A percentile compares a stretch with the other conserved stretches of the same genome.
Conservation (phyloP, 2,113 vertebrate genomes). For the Chlorodrepanis virens region DNA sequence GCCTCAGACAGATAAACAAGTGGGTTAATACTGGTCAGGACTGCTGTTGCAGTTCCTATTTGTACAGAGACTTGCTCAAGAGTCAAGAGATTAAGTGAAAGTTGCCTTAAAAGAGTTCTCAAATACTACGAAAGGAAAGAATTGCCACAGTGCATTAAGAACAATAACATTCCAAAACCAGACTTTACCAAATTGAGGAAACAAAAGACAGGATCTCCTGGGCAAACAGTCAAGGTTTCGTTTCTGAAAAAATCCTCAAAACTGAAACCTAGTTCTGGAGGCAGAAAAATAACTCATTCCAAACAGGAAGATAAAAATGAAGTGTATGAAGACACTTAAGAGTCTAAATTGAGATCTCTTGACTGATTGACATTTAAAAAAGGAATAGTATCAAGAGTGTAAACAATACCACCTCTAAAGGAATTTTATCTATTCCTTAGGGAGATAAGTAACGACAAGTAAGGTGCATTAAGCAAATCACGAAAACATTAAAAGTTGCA, state of each 20-base stretch:
- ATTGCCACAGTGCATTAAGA: background rate
- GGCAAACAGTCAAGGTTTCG: background rate
- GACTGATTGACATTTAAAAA: background rate
- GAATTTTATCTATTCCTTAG: background rate
- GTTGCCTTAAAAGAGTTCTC: background rate
- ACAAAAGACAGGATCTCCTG: background rate
- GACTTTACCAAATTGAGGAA: background rate
- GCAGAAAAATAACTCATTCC: background rate
- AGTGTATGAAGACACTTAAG: background rate
- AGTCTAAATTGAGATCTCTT: background rate
- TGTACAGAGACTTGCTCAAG: background rate
- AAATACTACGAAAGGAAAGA: background rate
- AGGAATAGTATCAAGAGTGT: background rate
- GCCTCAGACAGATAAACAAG: background rate
- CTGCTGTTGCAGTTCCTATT: background rate
- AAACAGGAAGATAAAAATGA: background rate
- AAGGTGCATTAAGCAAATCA: background rate
- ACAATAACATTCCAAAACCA: background rate
- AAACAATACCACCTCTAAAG: background rate
- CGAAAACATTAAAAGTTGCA: background rate
- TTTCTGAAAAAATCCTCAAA: background rate
- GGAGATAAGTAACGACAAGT: background rate
- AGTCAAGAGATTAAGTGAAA: background rate
- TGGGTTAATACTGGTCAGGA: background rate
- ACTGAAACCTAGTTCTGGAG: background rate